A percentile compares a stretch with the other conserved stretches of the same genome.
These are phyloP conservation scores for Phania funesta DNA, from an alignment of 2,888 invertebrate species.

Conservation along the genomic window DNA sequence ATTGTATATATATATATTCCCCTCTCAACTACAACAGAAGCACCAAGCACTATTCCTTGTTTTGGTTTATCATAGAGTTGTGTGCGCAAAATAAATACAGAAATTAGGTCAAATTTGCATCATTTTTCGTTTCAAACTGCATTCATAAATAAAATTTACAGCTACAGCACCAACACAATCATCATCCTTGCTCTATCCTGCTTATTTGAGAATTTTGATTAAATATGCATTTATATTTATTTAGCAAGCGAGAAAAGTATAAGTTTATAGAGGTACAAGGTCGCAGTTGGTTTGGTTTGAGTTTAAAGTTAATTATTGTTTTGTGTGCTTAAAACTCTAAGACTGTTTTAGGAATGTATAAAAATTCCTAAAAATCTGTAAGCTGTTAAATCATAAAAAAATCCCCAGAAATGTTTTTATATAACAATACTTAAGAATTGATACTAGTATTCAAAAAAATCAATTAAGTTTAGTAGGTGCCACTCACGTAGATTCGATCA, in stretches of 20 bases:
- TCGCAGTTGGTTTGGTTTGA: neutral
- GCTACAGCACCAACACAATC: neutral
- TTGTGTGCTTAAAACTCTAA: too few species aligned
- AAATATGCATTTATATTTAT: neutral
- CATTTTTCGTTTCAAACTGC: constrained; percentile 56
- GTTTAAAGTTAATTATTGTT: too few species aligned
- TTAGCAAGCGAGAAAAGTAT: neutral
- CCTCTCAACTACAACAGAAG: neutral
- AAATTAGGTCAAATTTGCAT: constrained; percentile 69
- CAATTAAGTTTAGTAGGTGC: too few species aligned
- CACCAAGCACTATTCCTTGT: constrained; percentile 20
- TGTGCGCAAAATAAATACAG: constrained; percentile 39
- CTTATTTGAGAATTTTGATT: constrained; percentile 8
- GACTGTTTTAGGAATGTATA: too few species aligned
- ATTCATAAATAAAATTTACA: constrained; percentile 25
- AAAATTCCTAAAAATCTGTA: too few species aligned
- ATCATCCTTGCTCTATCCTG: neutral
- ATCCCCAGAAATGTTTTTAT: too few species aligned
- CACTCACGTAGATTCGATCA: too few species aligned
- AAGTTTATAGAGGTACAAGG: neutral
- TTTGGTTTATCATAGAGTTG: constrained; percentile 11
- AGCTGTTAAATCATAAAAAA: too few species aligned
- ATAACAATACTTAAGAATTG: too few species aligned
- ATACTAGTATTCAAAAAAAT: too few species aligned
- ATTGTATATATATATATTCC: neutral